Evolutionary conservation across 2,888 invertebrate species (phyloP).

Genomic region (Glyphotaelius pellucidus): DNA sequence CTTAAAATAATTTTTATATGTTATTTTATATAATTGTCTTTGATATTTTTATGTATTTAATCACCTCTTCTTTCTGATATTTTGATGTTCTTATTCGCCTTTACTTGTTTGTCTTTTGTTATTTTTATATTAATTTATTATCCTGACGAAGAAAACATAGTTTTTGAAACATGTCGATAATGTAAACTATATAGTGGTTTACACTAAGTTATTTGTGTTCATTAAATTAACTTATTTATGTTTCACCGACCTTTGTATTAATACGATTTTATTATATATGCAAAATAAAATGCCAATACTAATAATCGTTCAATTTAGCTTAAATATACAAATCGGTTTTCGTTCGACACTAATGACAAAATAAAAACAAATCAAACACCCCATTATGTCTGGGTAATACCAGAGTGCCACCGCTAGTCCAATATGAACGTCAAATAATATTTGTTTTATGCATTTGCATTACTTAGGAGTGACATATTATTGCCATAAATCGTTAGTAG

Average conservation of each 20-base stretch:
- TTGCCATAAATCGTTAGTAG: neutral
- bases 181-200: too few species aligned
- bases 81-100: too few species aligned
- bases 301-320: neutral
- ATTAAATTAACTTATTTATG: neutral
- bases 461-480: slow-evolving; percentile 1
- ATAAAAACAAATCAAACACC: slow-evolving; percentile 21
- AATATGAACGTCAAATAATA: neutral
- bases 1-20: too few species aligned
- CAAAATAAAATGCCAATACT: neutral
- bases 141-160: too few species aligned
- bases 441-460: slow-evolving; percentile 15
- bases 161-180: too few species aligned
- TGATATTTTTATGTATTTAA: too few species aligned
- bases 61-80: too few species aligned
- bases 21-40: too few species aligned
- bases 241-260: neutral
- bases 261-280: neutral
- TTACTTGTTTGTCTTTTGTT: too few species aligned
- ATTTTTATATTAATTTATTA: too few species aligned
- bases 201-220: too few species aligned
- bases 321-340: neutral
- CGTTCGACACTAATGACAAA: slow-evolving; percentile 29
- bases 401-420: too few species aligned
- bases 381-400: neutral